Percentiles rank a stretch among this genome's conserved stretches.
Conservation (phyloP, 2,797 vertebrate species). For the Champsocephalus gunnari region DNA sequence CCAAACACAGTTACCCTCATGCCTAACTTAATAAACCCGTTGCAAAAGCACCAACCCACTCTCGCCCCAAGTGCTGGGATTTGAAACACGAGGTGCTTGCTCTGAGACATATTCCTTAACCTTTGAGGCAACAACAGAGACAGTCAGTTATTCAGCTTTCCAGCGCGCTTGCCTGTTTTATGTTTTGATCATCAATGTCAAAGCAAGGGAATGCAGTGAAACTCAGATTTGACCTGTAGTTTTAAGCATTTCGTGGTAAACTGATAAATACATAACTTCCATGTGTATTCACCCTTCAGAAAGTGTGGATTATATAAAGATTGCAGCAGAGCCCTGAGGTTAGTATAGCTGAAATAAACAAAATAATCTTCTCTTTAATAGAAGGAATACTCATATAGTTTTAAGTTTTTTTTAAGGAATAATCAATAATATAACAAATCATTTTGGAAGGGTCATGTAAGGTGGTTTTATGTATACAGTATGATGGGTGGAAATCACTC, state of each 20-base stretch:
- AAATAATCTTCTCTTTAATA: not conserved
- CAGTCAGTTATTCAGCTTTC: conserved; percentile 12
- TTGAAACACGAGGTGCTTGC: not conserved
- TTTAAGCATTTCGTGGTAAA: conserved; percentile 30
- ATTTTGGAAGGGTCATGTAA: too few relatives aligned
- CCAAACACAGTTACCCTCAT: conserved; percentile 10
- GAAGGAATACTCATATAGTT: too few relatives aligned
- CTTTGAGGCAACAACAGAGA: conserved; percentile 3
- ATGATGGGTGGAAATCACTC: not conserved
- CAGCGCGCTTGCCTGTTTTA: not conserved
- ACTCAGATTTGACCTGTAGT: conserved; percentile 9
- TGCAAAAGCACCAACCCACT: not conserved
- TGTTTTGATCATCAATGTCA: conserved; percentile 14
- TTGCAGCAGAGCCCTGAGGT: not conserved
- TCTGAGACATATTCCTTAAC: conserved; percentile 10
- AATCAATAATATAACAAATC: too few relatives aligned
- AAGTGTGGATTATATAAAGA: conserved; percentile 2
- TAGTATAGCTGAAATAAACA: not conserved
- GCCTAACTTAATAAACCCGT: conserved; percentile 8
- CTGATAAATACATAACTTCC: conserved; percentile 14
- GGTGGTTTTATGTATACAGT: too few relatives aligned
- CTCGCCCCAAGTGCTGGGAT: not conserved
- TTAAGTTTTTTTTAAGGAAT: too few relatives aligned
- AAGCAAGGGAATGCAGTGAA: not conserved
- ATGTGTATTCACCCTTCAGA: not conserved